These are phyloP conservation scores for Amphiprion ocellaris DNA, from an alignment of 2,113 vertebrate species.

Conservation along the genomic window DNA sequence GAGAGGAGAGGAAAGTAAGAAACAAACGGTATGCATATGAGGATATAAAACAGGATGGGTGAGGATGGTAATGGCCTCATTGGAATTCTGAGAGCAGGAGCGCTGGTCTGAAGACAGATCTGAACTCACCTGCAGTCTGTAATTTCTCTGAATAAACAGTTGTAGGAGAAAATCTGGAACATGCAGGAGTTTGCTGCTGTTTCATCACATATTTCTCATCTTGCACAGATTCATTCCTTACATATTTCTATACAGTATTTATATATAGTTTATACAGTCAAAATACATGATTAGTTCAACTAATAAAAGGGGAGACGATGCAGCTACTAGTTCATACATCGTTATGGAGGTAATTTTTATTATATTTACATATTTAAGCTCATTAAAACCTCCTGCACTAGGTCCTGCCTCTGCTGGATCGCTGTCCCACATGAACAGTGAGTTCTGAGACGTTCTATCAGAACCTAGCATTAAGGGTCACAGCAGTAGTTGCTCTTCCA, in stretches of 20 bases:
- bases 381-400: too few species aligned
- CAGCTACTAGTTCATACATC: too few species aligned
- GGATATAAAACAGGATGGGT: conserved; percentile 6
- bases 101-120: conserved; percentile 13
- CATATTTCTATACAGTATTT: background rate
- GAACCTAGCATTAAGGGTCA: too few species aligned
- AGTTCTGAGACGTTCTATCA: too few species aligned
- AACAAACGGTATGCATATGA: conserved; percentile 12
- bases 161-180: background rate
- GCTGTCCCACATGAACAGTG: too few species aligned
- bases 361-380: too few species aligned
- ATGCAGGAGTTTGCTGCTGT: background rate
- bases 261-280: background rate
- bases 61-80: conserved; percentile 42
- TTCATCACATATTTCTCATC: background rate
- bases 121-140: conserved; percentile 26
- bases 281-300: background rate
- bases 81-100: conserved; percentile 43
- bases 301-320: too few species aligned
- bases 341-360: too few species aligned
- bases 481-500: too few species aligned
- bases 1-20: background rate
- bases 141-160: conserved; percentile 26
- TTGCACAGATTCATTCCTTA: background rate
- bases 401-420: too few species aligned